Conservation (phyloP, 2,113 vertebrate species). For the Takifugu flavidus region DNA sequence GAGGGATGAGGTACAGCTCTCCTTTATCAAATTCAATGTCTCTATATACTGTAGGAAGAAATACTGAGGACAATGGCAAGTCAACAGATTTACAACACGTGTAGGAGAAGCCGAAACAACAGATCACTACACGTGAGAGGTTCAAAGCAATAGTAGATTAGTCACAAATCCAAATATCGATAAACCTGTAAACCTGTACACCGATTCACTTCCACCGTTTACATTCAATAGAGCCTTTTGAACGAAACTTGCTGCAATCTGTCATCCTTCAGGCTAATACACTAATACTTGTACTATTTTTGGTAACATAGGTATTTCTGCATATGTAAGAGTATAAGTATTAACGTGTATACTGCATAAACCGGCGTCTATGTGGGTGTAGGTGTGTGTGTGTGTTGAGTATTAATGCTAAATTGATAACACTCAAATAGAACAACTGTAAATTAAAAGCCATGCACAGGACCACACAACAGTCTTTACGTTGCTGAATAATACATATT, state of each 20-base stretch:
- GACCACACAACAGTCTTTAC: not conserved
- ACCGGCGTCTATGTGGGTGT: not conserved
- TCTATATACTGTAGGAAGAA: conserved; percentile 52
- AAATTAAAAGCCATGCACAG: conserved; percentile 8
- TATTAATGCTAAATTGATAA: conserved; percentile 7
- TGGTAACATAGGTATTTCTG: conserved; percentile 16
- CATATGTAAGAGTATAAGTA: not conserved
- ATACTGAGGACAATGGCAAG: conserved; percentile 75
- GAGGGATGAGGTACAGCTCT: conserved; percentile 50
- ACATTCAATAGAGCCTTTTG: not conserved
- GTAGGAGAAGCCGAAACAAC: conserved; percentile 6
- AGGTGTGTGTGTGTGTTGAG: conserved; percentile 17
- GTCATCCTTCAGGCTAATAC: not conserved
- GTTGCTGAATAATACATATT: no score
- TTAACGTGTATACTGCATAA: not conserved
- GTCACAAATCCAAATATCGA: no score
- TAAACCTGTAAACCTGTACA: no score
- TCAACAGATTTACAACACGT: conserved; percentile 69
- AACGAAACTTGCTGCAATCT: conserved; percentile 20
- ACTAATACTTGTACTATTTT: conserved; percentile 37
- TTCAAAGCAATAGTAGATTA: no score
- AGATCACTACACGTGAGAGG: no score
- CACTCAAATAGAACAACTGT: conserved; percentile 3
- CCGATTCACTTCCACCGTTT: conserved; percentile 9
- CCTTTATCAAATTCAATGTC: conserved; percentile 11